Percentiles rank a stretch among this genome's conserved stretches.
phyloP scores from a whole-genome alignment of 2,888 invertebrate species.

The Esperia sulphurella region DNA sequence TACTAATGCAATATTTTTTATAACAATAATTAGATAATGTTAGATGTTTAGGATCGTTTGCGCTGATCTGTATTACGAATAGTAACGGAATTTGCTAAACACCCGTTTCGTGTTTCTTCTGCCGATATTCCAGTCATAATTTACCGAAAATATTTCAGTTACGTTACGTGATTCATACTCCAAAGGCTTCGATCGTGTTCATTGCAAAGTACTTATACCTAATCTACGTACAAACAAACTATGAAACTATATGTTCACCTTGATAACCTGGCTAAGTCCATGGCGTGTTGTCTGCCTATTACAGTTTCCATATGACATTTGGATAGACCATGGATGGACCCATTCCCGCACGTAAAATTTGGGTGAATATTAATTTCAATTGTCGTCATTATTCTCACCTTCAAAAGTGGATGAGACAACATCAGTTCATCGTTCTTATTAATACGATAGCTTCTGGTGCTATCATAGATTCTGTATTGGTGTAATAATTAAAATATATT shows the following conservation, averaged over 20 bases:
- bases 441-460: too few relatives aligned
- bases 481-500: too few relatives aligned
- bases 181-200: conserved; percentile 1
- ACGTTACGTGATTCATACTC: background rate
- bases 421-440: too few relatives aligned
- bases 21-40: conserved; percentile 21
- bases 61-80: conserved; percentile 17
- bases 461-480: too few relatives aligned
- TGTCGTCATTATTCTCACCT: too few relatives aligned
- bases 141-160: background rate
- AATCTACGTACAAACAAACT: background rate
- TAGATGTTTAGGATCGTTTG: conserved; percentile 33
- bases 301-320: background rate
- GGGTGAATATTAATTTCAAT: too few relatives aligned
- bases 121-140: too few relatives aligned
- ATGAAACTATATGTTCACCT: background rate
- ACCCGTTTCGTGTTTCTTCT: too few relatives aligned
- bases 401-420: too few relatives aligned
- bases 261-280: background rate
- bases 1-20: conserved; percentile 46
- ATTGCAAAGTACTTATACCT: background rate
- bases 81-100: too few relatives aligned
- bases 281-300: background rate
- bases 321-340: background rate
- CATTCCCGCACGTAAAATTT: conserved; percentile 22